Percentiles rank a stretch among this genome's conserved stretches.
phyloP scores from a whole-genome alignment of 2,797 vertebrate genomes.

The Ptychobarbus kaznakovi region DNA sequence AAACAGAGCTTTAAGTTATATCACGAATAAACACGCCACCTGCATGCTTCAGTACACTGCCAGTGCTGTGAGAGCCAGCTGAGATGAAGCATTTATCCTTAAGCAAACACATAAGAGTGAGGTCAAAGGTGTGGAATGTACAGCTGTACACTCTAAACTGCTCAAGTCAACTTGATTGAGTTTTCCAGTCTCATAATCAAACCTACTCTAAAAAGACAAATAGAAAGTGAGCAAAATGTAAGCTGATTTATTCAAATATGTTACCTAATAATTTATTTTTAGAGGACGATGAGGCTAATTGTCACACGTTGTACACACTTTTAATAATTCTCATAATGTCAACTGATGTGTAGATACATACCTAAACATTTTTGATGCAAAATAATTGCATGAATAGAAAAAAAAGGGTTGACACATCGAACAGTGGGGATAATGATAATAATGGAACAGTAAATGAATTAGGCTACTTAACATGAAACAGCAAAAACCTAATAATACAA shows the following conservation, averaged over 20 bases:
- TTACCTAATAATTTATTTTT: neutral
- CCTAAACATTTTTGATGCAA: neutral
- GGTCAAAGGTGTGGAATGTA: constrained; percentile 48
- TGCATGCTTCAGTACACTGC: constrained; percentile 18
- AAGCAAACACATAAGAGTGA: constrained; percentile 27
- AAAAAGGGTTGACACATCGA: neutral
- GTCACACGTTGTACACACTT: neutral
- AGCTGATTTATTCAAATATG: neutral
- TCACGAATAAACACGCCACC: constrained; percentile 19
- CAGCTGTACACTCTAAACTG: constrained; percentile 38
- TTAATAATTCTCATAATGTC: neutral
- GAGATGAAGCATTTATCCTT: constrained; percentile 41
- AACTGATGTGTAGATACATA: neutral
- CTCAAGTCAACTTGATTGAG: constrained; percentile 15
- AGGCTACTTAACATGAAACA: neutral
- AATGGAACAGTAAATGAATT: neutral
- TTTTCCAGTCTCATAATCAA: constrained; percentile 26
- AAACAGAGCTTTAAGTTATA: constrained; percentile 28
- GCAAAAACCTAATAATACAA: neutral
- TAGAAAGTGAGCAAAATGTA: neutral
- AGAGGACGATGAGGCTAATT: neutral
- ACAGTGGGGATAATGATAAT: neutral
- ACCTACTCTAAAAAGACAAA: neutral
- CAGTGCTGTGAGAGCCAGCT: constrained; percentile 21
- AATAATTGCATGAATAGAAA: neutral